Evolutionary conservation across 2,888 invertebrate genomes (phyloP).

Genomic region (Panopea generosa): DNA sequence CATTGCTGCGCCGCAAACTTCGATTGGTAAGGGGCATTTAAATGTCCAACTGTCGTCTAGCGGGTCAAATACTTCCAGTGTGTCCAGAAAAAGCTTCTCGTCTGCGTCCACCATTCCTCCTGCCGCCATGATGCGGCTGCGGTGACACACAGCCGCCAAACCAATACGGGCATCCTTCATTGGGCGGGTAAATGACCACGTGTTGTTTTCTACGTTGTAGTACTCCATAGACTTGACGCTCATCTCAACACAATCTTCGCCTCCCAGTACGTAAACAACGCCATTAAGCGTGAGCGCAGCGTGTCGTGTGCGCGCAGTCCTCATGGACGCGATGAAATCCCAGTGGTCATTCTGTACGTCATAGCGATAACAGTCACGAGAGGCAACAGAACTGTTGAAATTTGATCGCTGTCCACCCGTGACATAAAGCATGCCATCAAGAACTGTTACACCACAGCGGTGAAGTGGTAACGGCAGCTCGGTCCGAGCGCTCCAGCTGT

Average conservation of each 20-base stretch:
- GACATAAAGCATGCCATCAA: conserved; percentile 69
- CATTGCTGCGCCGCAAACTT: conserved; percentile 71
- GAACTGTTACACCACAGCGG: conserved; percentile 68
- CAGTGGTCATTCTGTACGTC: conserved; percentile 58
- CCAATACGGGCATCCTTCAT: conserved; percentile 71
- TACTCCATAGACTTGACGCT: conserved; percentile 71
- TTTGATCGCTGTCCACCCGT: conserved; percentile 64
- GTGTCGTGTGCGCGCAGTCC: conserved; percentile 70
- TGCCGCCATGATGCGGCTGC: conserved; percentile 67
- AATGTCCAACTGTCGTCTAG: conserved; percentile 61
- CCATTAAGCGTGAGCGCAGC: conserved; percentile 63
- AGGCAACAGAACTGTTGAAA: conserved; percentile 5
- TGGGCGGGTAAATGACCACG: conserved; percentile 65
- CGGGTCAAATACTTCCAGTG: conserved; percentile 77
- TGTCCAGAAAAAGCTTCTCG: conserved; percentile 64
- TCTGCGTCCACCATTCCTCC: conserved; percentile 73
- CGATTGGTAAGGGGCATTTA: conserved; percentile 52
- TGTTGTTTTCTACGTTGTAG: conserved; percentile 66
- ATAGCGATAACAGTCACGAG: conserved; percentile 69
- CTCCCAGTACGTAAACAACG: conserved; percentile 73
- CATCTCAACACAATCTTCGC: conserved; percentile 69
- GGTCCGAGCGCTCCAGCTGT: conserved; percentile 68
- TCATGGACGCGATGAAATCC: conserved; percentile 62
- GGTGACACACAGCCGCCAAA: conserved; percentile 65
- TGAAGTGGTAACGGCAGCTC: conserved; percentile 70